A percentile compares a stretch with the other conserved stretches of the same genome.
Conservation (phyloP, 2,113 vertebrate genomes). For the Dendrocopos noguchii region DNA sequence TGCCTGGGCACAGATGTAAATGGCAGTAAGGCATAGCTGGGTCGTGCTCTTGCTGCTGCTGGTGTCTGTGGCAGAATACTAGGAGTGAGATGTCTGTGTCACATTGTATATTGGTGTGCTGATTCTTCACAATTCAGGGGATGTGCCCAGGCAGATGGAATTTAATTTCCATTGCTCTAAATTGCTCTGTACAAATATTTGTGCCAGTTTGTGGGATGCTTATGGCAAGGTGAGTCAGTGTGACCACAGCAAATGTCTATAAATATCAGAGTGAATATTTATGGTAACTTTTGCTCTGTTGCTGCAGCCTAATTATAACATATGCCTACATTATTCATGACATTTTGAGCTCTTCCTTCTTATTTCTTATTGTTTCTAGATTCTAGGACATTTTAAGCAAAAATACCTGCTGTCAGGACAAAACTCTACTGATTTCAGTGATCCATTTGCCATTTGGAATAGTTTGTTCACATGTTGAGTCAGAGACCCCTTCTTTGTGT, state of each 20-base stretch:
- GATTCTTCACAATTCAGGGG: neutral
- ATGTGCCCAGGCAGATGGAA: neutral
- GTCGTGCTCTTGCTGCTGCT: neutral
- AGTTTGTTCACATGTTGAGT: neutral
- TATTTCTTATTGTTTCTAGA: slow-evolving; percentile 33
- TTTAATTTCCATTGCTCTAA: slow-evolving; percentile 35
- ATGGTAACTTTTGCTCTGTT: neutral
- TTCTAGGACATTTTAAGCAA: neutral
- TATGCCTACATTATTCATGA: neutral
- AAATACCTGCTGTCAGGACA: slow-evolving; percentile 21
- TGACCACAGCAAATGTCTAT: neutral
- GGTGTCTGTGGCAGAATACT: neutral
- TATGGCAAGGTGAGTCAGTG: slow-evolving; percentile 12
- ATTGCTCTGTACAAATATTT: slow-evolving; percentile 45
- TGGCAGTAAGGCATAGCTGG: neutral
- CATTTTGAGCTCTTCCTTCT: slow-evolving; percentile 25
- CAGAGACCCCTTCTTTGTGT: neutral
- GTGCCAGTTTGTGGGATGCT: slow-evolving; percentile 2
- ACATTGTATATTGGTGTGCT: neutral
- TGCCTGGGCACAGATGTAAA: neutral
- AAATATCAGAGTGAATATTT: slow-evolving; percentile 20
- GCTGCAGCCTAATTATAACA: neutral
- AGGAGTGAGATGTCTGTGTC: neutral
- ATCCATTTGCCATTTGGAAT: slow-evolving; percentile 18
- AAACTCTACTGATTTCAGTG: slow-evolving; percentile 1